Percentiles rank a stretch among this genome's conserved stretches.
phyloP scores from a whole-genome alignment of 2,888 invertebrate genomes.

The Eilema sororculum region DNA sequence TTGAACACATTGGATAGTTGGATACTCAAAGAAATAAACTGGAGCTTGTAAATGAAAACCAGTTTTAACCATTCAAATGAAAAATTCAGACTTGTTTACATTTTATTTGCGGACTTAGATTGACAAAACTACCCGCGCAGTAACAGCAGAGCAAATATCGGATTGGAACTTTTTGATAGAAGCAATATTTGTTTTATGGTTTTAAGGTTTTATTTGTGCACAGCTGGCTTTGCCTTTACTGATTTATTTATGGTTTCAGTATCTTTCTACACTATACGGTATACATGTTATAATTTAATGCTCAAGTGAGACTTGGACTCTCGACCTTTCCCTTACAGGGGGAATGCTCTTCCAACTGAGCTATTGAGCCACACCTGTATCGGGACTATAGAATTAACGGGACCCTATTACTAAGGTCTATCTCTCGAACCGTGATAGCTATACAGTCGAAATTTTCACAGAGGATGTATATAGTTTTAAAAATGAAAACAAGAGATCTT shows the following conservation, averaged over 20 bases:
- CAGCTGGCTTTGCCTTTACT: background rate
- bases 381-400: too few relatives aligned
- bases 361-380: too few relatives aligned
- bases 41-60: background rate
- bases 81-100: constrained; percentile 21
- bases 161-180: constrained; percentile 4
- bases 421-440: too few relatives aligned
- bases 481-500: too few relatives aligned
- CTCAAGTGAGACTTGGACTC: too few relatives aligned
- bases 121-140: constrained; percentile 9
- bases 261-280: too few relatives aligned
- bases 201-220: background rate
- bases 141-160: constrained; percentile 6
- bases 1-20: background rate
- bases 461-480: too few relatives aligned
- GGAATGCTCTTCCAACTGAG: too few relatives aligned
- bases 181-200: constrained; percentile 1
- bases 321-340: too few relatives aligned
- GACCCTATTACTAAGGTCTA: too few relatives aligned
- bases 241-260: background rate
- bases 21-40: background rate
- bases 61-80: constrained; percentile 2
- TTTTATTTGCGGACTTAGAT: constrained; percentile 24
- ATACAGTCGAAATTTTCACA: too few relatives aligned
- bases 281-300: background rate